phyloP scores from a whole-genome alignment of 2,113 vertebrate genomes.

The Martes martes region DNA sequence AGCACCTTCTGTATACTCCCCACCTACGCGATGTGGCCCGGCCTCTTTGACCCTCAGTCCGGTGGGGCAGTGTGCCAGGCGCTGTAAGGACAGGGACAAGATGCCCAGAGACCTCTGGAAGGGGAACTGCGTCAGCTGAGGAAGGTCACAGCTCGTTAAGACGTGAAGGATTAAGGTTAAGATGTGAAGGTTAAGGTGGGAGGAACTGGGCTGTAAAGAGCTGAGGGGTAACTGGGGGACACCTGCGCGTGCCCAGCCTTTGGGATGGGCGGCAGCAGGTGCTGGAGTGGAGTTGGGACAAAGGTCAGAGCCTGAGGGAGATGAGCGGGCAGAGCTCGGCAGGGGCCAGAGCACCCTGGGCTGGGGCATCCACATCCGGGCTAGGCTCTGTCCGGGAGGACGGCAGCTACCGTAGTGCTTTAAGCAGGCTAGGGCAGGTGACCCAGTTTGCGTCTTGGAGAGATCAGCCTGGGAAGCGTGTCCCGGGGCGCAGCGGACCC shows the following conservation, averaged over 20 bases:
- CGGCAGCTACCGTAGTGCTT: rapidly evolving
- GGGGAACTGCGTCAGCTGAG: neutral
- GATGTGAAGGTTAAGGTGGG: rapidly evolving
- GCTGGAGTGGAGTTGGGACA: rapidly evolving
- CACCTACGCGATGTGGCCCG: neutral
- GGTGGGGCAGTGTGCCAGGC: neutral
- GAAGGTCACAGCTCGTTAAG: neutral
- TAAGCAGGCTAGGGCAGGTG: rapidly evolving
- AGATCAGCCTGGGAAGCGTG: rapidly evolving
- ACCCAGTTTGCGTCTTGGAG: neutral
- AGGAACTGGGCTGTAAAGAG: neutral
- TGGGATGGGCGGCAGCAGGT: too few species aligned
- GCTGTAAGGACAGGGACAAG: neutral
- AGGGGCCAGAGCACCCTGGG: neutral
- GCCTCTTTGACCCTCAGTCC: neutral
- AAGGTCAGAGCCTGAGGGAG: neutral
- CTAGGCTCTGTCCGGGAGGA: rapidly evolving
- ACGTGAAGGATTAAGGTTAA: rapidly evolving
- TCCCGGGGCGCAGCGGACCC: neutral
- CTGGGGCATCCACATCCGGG: rapidly evolving
- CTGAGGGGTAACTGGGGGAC: neutral
- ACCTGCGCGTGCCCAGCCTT: rapidly evolving
- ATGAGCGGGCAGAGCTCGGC: rapidly evolving
- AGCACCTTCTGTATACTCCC: neutral
- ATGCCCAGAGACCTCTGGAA: neutral